phyloP scores from a whole-genome alignment of 2,888 invertebrate genomes.

The Syritta pipiens region DNA sequence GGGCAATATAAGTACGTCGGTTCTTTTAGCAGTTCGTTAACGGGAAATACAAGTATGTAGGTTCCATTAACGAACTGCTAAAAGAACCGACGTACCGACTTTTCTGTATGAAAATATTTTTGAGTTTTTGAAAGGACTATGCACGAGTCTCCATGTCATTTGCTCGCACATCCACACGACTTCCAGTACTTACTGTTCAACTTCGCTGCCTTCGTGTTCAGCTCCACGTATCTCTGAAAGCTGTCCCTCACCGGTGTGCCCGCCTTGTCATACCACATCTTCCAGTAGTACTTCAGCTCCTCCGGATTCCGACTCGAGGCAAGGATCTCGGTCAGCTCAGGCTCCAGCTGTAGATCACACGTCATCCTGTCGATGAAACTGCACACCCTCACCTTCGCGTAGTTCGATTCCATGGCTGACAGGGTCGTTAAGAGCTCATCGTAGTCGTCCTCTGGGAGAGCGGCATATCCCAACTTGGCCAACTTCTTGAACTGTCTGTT shows the following conservation, averaged over 20 bases:
- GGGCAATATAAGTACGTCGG: too few species aligned
- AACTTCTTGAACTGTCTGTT: constrained; percentile 88
- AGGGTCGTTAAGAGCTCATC: constrained; percentile 83
- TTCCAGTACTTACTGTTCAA: constrained; percentile 84
- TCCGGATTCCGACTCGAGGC: constrained; percentile 86
- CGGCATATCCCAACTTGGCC: constrained; percentile 86
- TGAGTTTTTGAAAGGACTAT: too few species aligned
- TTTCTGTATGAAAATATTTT: too few species aligned
- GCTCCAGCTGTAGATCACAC: constrained; percentile 87
- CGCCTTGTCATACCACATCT: constrained; percentile 88
- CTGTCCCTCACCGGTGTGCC: constrained; percentile 83
- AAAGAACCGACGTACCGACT: too few species aligned
- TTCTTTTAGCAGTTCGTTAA: too few species aligned
- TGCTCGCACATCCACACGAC: too few species aligned
- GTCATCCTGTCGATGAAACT: constrained; percentile 82
- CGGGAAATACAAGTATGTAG: not conserved
- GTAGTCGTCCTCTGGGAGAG: constrained; percentile 85
- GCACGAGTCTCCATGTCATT: too few species aligned
- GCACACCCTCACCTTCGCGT: constrained; percentile 89
- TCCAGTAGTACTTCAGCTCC: constrained; percentile 88
- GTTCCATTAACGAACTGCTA: not conserved
- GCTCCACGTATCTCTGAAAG: constrained; percentile 84
- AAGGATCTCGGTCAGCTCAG: constrained; percentile 86
- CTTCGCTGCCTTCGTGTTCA: constrained; percentile 86
- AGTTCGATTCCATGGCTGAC: constrained; percentile 87